A percentile compares a stretch with the other conserved stretches of the same genome.
These are phyloP conservation scores for Mungos mungo DNA, from an alignment of 2,113 vertebrate genomes.

Conservation along the genomic window DNA sequence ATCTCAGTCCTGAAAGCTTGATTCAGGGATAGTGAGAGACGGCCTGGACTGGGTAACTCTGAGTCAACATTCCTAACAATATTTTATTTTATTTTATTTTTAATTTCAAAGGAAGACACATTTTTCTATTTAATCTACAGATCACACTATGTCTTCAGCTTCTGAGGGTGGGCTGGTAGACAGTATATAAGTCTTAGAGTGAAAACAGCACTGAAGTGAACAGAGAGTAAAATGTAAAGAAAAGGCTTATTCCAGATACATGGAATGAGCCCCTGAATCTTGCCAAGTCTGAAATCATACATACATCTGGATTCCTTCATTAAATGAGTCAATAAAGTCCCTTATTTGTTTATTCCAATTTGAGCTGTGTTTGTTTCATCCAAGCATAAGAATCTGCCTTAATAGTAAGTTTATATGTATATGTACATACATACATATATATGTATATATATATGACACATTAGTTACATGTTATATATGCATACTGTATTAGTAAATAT, in stretches of 20 bases:
- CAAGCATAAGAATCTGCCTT: background rate
- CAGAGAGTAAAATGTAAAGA: background rate
- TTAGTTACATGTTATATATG: too few species aligned
- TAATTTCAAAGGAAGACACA: background rate
- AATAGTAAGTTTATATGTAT: background rate
- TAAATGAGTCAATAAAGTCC: background rate
- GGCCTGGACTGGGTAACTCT: background rate
- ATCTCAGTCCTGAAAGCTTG: background rate
- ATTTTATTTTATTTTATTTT: background rate
- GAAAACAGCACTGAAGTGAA: background rate
- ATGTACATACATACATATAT: rapidly evolving
- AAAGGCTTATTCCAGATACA: background rate
- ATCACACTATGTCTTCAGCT: background rate
- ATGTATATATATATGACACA: too few species aligned
- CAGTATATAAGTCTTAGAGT: background rate
- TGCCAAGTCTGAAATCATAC: background rate
- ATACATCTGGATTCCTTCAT: background rate
- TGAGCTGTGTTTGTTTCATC: background rate
- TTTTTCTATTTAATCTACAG: background rate
- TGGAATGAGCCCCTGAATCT: background rate
- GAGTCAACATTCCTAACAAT: background rate
- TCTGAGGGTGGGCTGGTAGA: background rate
- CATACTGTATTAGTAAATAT: background rate
- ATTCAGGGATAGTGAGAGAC: background rate
- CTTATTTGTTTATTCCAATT: background rate